These are phyloP conservation scores for Lepisosteus oculatus DNA, from an alignment of 2,113 vertebrate genomes.

Conservation along the genomic window DNA sequence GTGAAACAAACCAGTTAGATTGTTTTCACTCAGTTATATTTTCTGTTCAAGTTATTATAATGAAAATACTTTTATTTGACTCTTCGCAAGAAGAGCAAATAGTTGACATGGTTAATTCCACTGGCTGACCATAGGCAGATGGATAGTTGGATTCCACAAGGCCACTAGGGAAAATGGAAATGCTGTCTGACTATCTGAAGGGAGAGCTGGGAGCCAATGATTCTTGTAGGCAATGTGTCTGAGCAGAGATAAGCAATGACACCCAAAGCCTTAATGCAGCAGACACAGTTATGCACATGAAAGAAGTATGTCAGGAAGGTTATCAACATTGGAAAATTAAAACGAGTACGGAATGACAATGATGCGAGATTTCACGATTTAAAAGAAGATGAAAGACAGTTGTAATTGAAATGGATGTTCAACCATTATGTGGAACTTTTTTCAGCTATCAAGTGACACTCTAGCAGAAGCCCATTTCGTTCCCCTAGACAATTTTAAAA, in stretches of 20 bases:
- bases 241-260: slow-evolving; percentile 57
- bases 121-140: slow-evolving; percentile 9
- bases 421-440: too few relatives aligned
- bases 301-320: slow-evolving; percentile 55
- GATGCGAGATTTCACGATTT: slow-evolving; percentile 11
- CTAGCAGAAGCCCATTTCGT: too few relatives aligned
- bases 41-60: too few relatives aligned
- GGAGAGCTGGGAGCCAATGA: neutral
- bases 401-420: too few relatives aligned
- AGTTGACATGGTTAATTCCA: too few relatives aligned
- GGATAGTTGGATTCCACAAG: slow-evolving; percentile 17
- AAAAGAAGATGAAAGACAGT: too few relatives aligned
- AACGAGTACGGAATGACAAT: neutral
- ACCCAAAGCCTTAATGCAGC: slow-evolving; percentile 32
- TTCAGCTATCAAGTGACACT: too few relatives aligned
- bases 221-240: slow-evolving; percentile 52
- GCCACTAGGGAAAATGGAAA: slow-evolving; percentile 16
- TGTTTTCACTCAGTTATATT: too few relatives aligned
- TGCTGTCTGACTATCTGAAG: slow-evolving; percentile 10
- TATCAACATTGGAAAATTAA: slow-evolving; percentile 38
- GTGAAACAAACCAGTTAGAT: too few relatives aligned
- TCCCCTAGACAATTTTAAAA: too few relatives aligned
- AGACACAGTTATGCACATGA: slow-evolving; percentile 46
- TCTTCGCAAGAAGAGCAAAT: too few relatives aligned
- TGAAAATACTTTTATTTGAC: too few relatives aligned